Conservation (phyloP, 2,888 invertebrate species). For the Acholoe squamosa region DNA sequence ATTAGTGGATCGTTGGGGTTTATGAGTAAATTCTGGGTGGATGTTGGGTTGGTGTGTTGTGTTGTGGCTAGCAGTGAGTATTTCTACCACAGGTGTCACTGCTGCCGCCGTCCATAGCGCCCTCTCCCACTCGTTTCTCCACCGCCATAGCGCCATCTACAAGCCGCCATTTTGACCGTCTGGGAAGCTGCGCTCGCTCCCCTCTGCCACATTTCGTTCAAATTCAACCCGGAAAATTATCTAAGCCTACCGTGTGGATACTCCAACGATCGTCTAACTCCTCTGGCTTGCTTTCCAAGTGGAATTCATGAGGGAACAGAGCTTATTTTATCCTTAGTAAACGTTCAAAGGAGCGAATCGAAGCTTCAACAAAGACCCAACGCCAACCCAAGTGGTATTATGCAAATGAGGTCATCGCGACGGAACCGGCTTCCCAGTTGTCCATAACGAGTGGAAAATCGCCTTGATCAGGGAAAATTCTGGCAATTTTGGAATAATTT, state of each 20-base stretch:
- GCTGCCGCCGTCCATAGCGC: conserved; percentile 57
- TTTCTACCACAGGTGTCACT: conserved; percentile 65
- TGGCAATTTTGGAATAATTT: not conserved
- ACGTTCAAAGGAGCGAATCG: not conserved
- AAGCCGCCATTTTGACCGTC: conserved; percentile 51
- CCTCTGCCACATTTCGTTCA: not conserved
- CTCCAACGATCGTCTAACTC: not conserved
- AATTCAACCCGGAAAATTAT: not conserved
- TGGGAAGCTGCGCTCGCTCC: not conserved
- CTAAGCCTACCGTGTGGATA: not conserved
- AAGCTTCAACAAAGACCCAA: conserved; percentile 24
- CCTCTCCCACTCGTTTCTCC: conserved; percentile 19
- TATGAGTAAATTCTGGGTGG: conserved; percentile 10
- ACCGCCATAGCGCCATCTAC: conserved; percentile 61
- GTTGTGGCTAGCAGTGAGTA: conserved; percentile 58
- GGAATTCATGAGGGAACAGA: not conserved
- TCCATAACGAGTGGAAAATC: not conserved
- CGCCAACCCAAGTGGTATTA: conserved; percentile 44
- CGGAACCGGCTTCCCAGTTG: conserved; percentile 32
- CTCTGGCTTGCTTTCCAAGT: not conserved
- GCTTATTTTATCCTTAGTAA: not conserved
- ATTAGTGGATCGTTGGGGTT: not conserved
- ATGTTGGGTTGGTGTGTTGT: conserved; percentile 22
- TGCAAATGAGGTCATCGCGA: conserved; percentile 64
- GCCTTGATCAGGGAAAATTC: not conserved